Evolutionary conservation across 2,113 vertebrate genomes (phyloP), one percentile per base, ranked within the genome.

Genomic region (Miniopterus natalensis): DNA sequence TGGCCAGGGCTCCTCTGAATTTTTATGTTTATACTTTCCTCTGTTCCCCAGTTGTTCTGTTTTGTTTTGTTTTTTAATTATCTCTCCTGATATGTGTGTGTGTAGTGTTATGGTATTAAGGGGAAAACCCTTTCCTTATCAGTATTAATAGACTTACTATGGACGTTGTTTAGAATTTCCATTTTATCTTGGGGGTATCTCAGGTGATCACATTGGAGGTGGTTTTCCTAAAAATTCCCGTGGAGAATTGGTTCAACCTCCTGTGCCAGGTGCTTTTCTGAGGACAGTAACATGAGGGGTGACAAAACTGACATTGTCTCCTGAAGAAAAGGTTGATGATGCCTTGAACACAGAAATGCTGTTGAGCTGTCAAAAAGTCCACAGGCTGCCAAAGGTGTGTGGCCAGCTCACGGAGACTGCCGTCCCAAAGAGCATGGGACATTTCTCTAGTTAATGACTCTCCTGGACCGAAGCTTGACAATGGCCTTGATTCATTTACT

Each of bases 121-220:
- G 20, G 57, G 14, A 21, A 63, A 90, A 77, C 45, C 20, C 20
- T 77, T 78, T 63, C 53, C 47, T 45, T 70, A 71, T 65, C 66
- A 53, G 27, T 71, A 25, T 36, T 42, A 86, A 63, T 36, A 57
- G 47, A 90, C 36, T 86, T 77, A 18, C 9, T 20, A 21, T n/a
- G 29, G 42, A 55, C 84, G 31, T 49, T 93, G 47, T 66, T 90
- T 65, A 42, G 55, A 88, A 95, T 61, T 93, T 66, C 36, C 36
- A 21, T n/a, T 84, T 91, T 65, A 65, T 61, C 92, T 91, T 59
- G 55, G 23, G 25, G 1, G 5, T 79, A 57, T 57, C 70, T 66
- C 70, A 88, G 55, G 51, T 57, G 61, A 57, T 55, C 61, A 45
- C n/a, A 14, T 75, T 70, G 59, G 17, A 63, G 68, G 21, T 63